These are phyloP conservation scores for Nipponacmea schrenckii DNA, from an alignment of 2,888 invertebrate genomes.

Conservation along the genomic window DNA sequence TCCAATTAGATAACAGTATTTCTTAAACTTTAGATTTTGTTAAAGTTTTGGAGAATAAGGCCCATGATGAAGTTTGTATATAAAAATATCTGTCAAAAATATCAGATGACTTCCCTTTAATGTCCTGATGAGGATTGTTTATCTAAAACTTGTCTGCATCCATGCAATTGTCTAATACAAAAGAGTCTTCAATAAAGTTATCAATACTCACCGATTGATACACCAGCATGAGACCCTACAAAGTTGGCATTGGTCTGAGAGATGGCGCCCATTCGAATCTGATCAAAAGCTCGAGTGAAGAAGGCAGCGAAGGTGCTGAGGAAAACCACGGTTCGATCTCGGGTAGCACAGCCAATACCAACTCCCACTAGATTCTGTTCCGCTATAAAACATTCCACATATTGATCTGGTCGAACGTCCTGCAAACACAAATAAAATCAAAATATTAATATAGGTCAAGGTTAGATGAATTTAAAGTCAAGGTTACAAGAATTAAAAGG, in stretches of 20 bases:
- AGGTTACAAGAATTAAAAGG: background rate
- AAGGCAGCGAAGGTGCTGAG: conserved; percentile 98
- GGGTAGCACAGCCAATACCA: conserved; percentile 92
- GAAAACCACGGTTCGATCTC: conserved; percentile 92
- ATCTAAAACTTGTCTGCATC: no score
- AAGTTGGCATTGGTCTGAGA: conserved; percentile 98
- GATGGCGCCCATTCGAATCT: conserved; percentile 99
- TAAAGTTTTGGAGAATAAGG: no score
- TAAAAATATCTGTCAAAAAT: no score
- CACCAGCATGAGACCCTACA: conserved; percentile 96
- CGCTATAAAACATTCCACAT: conserved; percentile 98
- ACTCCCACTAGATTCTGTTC: conserved; percentile 97
- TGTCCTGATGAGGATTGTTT: no score
- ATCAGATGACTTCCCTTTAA: no score
- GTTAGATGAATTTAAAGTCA: background rate
- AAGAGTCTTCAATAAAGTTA: no score
- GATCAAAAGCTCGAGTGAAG: conserved; percentile 95
- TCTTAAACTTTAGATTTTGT: no score
- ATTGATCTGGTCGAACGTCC: conserved; percentile 75
- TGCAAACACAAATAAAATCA: conserved; percentile 39
- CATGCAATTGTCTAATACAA: no score
- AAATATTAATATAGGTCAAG: background rate
- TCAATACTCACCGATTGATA: conserved; percentile 83
- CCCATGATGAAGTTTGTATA: no score
- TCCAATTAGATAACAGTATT: no score